phyloP scores from a whole-genome alignment of 1,140 invertebrate genomes.

The Cyclina sinensis region DNA sequence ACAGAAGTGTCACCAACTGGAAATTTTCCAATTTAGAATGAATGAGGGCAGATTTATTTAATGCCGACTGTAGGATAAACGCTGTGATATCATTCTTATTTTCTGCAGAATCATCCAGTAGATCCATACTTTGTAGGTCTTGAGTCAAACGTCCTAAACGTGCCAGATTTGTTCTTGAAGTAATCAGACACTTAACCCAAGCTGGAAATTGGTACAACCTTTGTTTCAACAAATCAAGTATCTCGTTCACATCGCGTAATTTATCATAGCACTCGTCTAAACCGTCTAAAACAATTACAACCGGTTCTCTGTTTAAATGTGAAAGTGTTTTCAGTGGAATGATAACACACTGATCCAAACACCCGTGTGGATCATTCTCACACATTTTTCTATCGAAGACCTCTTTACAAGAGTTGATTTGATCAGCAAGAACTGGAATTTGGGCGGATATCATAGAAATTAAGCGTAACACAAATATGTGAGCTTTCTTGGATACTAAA shows the following conservation, averaged over 20 bases:
- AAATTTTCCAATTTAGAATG: not conserved
- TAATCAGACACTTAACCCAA: slow-evolving; percentile 15
- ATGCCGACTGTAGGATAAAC: not conserved
- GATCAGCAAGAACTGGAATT: not conserved
- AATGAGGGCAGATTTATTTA: not conserved
- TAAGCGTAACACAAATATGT: not conserved
- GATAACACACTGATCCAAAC: not conserved
- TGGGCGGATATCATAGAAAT: not conserved
- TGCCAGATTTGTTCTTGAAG: not conserved
- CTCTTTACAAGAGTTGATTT: not conserved
- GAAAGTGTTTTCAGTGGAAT: not conserved
- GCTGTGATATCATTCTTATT: not conserved
- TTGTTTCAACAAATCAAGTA: not conserved
- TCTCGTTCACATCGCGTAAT: not conserved
- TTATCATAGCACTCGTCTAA: slow-evolving; percentile 19
- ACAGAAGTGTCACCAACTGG: not conserved
- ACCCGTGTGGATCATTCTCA: not conserved
- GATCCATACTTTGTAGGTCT: not conserved
- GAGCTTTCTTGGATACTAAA: not conserved
- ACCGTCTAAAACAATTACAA: slow-evolving; percentile 10
- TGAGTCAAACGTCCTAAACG: not conserved
- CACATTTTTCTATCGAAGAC: not conserved
- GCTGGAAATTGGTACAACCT: not conserved
- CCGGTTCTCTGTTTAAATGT: not conserved
- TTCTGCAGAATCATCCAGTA: not conserved